A percentile compares a stretch with the other conserved stretches of the same genome.
Evolutionary conservation across 2,113 vertebrate genomes (phyloP).

Genomic region (Perca fluviatilis): DNA sequence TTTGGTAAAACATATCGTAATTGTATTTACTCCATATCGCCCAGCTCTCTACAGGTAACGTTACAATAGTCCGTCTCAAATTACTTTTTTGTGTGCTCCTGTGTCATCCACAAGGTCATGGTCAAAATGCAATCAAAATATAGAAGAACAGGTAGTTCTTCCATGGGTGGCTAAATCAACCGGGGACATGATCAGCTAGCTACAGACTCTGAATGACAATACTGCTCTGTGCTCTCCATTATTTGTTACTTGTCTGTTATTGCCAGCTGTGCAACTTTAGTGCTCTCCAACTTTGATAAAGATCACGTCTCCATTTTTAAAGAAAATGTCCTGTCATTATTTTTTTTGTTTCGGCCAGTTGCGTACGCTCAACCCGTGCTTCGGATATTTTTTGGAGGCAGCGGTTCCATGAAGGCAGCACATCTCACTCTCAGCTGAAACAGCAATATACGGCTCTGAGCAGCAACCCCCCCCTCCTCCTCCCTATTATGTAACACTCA

Average conservation of each 20-base stretch:
- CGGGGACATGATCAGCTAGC: not conserved
- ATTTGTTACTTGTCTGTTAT: not conserved
- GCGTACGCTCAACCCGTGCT: not conserved
- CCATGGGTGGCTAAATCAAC: not conserved
- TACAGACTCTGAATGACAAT: not conserved
- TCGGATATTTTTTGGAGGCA: not conserved
- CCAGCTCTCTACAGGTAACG: too few species aligned
- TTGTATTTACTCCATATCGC: too few species aligned
- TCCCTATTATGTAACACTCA: conserved; percentile 76
- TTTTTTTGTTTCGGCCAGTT: not conserved
- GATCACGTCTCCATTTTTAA: not conserved
- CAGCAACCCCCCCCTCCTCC: not conserved
- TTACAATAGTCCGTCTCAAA: too few species aligned
- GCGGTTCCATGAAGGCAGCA: conserved; percentile 40
- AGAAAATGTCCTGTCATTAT: not conserved
- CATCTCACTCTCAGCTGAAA: not conserved
- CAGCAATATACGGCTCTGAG: not conserved
- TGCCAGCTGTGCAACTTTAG: not conserved
- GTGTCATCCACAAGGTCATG: not conserved
- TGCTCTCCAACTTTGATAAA: not conserved
- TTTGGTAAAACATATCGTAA: too few species aligned
- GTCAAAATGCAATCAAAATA: conserved; percentile 13
- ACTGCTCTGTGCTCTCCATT: not conserved
- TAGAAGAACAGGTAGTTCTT: not conserved
- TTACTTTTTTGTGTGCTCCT: not conserved